These are phyloP conservation scores for Alloscopus bannaensis DNA, from an alignment of 2,888 invertebrate genomes.

Conservation along the genomic window DNA sequence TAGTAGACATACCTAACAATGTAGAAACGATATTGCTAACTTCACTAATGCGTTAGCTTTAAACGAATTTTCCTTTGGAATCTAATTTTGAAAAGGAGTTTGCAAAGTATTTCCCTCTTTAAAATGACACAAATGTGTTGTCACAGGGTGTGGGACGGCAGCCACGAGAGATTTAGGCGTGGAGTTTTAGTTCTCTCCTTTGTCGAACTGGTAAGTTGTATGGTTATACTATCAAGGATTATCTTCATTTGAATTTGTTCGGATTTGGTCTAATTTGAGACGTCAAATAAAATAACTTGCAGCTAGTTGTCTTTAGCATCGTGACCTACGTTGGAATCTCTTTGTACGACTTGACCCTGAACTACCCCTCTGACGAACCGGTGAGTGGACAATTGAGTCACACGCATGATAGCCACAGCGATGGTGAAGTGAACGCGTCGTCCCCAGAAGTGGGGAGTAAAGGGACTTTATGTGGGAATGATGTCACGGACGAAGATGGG, in stretches of 20 bases:
- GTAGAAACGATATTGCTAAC: no score
- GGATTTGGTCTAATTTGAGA: no score
- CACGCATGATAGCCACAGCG: background rate
- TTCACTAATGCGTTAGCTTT: no score
- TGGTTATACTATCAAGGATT: no score
- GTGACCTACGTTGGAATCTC: slow-evolving; percentile 51
- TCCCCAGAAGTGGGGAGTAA: no score
- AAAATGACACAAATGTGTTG: slow-evolving; percentile 55
- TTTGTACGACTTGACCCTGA: slow-evolving; percentile 34
- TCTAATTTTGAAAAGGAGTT: no score
- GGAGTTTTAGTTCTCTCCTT: slow-evolving; percentile 30
- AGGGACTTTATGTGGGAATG: background rate
- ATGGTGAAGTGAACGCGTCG: no score
- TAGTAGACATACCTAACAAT: no score
- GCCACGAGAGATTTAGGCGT: slow-evolving; percentile 30
- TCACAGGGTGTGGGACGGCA: slow-evolving; percentile 53
- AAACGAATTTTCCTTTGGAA: no score
- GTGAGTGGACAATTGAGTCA: no score
- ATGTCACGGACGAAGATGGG: background rate
- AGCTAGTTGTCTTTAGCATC: slow-evolving; percentile 21
- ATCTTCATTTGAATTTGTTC: background rate
- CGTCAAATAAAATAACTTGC: no score
- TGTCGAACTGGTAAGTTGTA: slow-evolving; percentile 41
- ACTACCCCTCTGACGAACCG: background rate
- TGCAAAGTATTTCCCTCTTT: no score